These are phyloP conservation scores for Telmatherina bonti DNA, from an alignment of 2,797 vertebrate genomes.

Conservation along the genomic window DNA sequence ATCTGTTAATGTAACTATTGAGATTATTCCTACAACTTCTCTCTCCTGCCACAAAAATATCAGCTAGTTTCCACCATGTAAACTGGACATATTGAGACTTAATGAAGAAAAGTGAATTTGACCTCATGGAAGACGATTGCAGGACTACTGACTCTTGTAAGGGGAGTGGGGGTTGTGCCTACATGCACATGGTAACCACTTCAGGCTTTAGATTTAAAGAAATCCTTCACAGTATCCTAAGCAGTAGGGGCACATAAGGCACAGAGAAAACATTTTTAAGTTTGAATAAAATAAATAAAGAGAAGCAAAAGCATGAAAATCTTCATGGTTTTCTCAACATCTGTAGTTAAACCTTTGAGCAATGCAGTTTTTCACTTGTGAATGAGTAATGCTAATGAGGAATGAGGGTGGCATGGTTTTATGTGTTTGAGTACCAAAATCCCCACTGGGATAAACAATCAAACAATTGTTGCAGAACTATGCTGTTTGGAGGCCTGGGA, in stretches of 20 bases:
- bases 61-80: constrained; percentile 15
- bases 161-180: constrained; percentile 35
- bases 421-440: constrained; percentile 49
- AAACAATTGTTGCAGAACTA: constrained; percentile 54
- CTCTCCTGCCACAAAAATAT: not conserved
- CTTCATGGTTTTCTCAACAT: constrained; percentile 11
- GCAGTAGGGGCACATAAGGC: not conserved
- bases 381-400: constrained; percentile 45
- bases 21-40: not conserved
- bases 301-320: constrained; percentile 2
- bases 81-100: constrained; percentile 37
- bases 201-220: not conserved
- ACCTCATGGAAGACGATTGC: constrained; percentile 45
- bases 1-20: constrained; percentile 13
- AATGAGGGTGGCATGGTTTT: constrained; percentile 53
- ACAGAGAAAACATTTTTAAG: not conserved
- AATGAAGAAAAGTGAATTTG: constrained; percentile 52
- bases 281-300: not conserved
- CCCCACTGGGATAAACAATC: constrained; percentile 56
- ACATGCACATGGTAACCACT: constrained; percentile 30
- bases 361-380: constrained; percentile 13
- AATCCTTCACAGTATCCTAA: not conserved
- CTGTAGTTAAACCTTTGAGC: constrained; percentile 45
- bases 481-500: constrained; percentile 45
- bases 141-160: constrained; percentile 35